Percentiles rank a stretch among this genome's conserved stretches.
phyloP scores from a whole-genome alignment of 2,797 vertebrate genomes.

The Novumbra hubbsi region DNA sequence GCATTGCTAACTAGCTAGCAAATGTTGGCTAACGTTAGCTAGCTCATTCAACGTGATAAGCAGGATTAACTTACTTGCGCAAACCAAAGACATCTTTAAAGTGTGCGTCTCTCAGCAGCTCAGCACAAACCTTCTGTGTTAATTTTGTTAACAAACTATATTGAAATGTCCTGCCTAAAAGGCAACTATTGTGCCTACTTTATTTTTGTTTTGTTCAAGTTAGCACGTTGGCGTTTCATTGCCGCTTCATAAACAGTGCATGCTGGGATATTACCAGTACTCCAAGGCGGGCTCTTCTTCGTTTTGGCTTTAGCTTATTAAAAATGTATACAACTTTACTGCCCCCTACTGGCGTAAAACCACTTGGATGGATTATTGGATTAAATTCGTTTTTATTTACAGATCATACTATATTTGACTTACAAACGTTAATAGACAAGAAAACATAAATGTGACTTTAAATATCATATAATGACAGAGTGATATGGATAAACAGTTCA shows the following conservation, averaged over 20 bases:
- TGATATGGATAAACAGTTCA: too few species aligned
- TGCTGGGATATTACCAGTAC: conserved; percentile 28
- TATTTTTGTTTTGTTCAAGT: conserved; percentile 54
- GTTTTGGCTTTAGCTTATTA: not conserved
- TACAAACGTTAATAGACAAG: not conserved
- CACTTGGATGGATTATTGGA: not conserved
- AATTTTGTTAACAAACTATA: not conserved
- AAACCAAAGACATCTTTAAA: conserved; percentile 73
- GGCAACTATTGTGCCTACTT: conserved; percentile 21
- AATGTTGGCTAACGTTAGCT: conserved; percentile 26
- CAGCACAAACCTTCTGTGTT: not conserved
- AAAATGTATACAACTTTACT: not conserved
- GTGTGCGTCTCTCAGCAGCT: conserved; percentile 13
- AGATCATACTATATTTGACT: not conserved
- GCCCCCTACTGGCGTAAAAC: conserved; percentile 35
- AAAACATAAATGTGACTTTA: not conserved
- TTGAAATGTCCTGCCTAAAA: not conserved
- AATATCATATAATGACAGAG: not conserved
- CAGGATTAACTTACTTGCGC: conserved; percentile 64
- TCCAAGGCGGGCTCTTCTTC: conserved; percentile 46
- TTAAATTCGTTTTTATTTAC: not conserved
- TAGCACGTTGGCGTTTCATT: conserved; percentile 70
- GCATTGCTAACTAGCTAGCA: conserved; percentile 44
- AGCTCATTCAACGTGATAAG: conserved; percentile 4
- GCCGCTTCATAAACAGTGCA: conserved; percentile 62